Conservation (phyloP, 2,888 invertebrate species). For the Oxycera nigricornis region DNA sequence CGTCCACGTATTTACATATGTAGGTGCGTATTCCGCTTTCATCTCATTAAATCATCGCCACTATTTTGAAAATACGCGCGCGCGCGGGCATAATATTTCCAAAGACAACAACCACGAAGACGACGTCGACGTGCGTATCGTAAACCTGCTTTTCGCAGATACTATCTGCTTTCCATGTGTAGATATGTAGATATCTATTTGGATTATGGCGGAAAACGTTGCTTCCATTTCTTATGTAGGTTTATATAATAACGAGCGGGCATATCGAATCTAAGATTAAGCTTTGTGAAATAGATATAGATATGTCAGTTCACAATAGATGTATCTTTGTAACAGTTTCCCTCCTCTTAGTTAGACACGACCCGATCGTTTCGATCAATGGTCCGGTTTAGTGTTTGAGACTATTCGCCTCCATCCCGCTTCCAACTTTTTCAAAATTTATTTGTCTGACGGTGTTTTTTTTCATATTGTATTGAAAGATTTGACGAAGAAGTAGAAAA, state of each 20-base stretch:
- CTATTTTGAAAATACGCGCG: background rate
- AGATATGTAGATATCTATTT: background rate
- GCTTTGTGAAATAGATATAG: background rate
- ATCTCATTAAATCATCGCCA: slow-evolving; percentile 30
- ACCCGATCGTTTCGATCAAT: background rate
- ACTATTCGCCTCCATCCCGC: background rate
- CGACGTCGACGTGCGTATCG: background rate
- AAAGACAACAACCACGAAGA: too few relatives aligned
- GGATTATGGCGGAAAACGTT: background rate
- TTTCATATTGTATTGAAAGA: background rate
- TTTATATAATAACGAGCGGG: background rate
- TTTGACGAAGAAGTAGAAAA: background rate
- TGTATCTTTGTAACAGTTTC: background rate
- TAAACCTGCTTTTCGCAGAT: slow-evolving; percentile 1
- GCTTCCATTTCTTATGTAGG: background rate
- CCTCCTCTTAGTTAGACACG: background rate
- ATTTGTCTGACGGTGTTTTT: background rate
- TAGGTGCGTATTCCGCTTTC: slow-evolving; percentile 22
- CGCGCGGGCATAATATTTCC: too few relatives aligned
- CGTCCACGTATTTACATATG: background rate
- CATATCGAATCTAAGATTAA: background rate
- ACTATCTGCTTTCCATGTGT: background rate
- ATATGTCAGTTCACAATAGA: background rate
- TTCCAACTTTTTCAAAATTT: background rate
- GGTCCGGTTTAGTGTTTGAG: too few relatives aligned